Conservation (phyloP, 2,888 invertebrate genomes). For the Nymphalis polychloros region DNA sequence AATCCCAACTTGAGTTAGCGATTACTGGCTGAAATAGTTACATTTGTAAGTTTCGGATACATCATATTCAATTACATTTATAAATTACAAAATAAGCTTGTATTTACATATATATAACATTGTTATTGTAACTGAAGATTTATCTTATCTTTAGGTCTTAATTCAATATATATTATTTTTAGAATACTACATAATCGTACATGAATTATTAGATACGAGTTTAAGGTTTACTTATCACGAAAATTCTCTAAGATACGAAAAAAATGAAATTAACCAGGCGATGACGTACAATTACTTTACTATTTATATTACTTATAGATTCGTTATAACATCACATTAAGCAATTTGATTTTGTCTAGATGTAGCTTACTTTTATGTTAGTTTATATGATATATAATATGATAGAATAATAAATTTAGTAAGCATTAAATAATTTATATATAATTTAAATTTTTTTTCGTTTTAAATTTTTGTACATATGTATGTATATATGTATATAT, state of each 20-base stretch:
- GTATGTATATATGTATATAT: constrained; percentile 4
- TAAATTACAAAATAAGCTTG: not conserved
- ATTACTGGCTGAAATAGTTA: not conserved
- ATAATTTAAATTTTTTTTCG: not conserved
- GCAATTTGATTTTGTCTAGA: not conserved
- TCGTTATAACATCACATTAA: not conserved
- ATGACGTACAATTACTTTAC: constrained; percentile 22
- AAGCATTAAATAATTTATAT: not conserved
- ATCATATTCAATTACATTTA: not conserved
- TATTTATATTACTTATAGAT: not conserved
- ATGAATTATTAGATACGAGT: constrained; percentile 39
- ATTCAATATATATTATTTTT: not conserved
- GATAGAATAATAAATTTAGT: constrained; percentile 4
- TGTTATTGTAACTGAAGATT: constrained; percentile 7
- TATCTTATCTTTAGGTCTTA: constrained; percentile 4
- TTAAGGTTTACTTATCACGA: constrained; percentile 14
- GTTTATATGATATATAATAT: not conserved
- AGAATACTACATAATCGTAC: constrained; percentile 27
- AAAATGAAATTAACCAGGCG: constrained; percentile 14
- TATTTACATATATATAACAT: constrained; percentile 8
- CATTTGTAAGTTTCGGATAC: constrained; percentile 11
- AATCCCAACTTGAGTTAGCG: constrained; percentile 8
- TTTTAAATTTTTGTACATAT: not conserved
- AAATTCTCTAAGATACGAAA: not conserved
- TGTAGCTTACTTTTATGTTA: not conserved